phyloP scores from a whole-genome alignment of 2,888 invertebrate species.

The Parasteatoda lunata region DNA sequence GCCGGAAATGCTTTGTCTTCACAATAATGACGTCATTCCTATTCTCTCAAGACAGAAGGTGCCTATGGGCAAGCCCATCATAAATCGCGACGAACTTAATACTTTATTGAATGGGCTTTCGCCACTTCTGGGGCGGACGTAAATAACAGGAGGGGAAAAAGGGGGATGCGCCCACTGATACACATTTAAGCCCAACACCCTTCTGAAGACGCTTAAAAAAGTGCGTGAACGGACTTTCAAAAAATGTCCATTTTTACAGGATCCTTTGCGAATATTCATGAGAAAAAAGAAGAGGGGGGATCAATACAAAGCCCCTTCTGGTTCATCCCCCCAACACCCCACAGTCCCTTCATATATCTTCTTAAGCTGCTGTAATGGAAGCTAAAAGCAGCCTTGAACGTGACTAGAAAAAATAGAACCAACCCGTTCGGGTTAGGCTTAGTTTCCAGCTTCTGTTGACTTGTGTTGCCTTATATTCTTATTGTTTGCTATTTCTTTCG shows the following conservation, averaged over 20 bases:
- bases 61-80: slow-evolving; percentile 28
- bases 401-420: slow-evolving; percentile 51
- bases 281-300: slow-evolving; percentile 39
- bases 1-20: slow-evolving; percentile 51
- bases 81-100: slow-evolving; percentile 58
- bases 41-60: slow-evolving; percentile 9
- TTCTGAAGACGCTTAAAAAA: slow-evolving; percentile 45
- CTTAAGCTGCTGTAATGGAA: slow-evolving; percentile 62
- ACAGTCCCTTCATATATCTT: slow-evolving; percentile 48
- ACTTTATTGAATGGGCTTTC: slow-evolving; percentile 44
- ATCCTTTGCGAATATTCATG: slow-evolving; percentile 56
- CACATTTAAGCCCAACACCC: slow-evolving; percentile 52
- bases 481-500: slow-evolving; percentile 54
- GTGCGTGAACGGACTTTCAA: slow-evolving; percentile 53
- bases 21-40: slow-evolving; percentile 32
- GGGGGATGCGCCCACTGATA: slow-evolving; percentile 32
- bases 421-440: slow-evolving; percentile 46
- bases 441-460: slow-evolving; percentile 22
- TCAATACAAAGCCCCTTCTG: slow-evolving; percentile 49
- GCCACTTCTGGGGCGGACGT: slow-evolving; percentile 17
- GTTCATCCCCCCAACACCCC: slow-evolving; percentile 25
- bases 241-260: slow-evolving; percentile 46
- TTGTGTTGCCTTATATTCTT: slow-evolving; percentile 37
- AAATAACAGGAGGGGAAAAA: slow-evolving; percentile 33
- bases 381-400: slow-evolving; percentile 60